These are phyloP conservation scores for Acanthosepion lycidas DNA, from an alignment of 2,888 invertebrate species.

Conservation along the genomic window DNA sequence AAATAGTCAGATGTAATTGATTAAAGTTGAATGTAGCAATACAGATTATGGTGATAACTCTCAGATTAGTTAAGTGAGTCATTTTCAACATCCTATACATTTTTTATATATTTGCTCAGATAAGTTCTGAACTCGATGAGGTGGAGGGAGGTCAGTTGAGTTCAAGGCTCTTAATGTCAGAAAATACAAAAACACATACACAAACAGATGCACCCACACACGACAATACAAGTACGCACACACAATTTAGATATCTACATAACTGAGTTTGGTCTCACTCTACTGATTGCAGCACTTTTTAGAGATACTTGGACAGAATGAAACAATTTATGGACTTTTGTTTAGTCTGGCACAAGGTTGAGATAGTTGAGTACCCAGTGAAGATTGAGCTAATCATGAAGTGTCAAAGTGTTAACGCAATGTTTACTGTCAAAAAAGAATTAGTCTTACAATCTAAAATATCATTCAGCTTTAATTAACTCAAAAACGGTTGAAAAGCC, in stretches of 20 bases:
- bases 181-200: not conserved
- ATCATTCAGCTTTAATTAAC: too few species aligned
- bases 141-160: not conserved
- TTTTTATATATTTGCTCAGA: not conserved
- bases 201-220: not conserved
- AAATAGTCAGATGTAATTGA: not conserved
- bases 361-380: too few species aligned
- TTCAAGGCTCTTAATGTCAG: not conserved
- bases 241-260: not conserved
- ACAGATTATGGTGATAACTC: not conserved
- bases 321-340: too few species aligned
- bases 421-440: too few species aligned
- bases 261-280: too few species aligned
- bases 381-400: too few species aligned
- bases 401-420: too few species aligned
- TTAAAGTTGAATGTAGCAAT: not conserved
- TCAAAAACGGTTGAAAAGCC: too few species aligned
- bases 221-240: not conserved
- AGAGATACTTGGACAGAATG: too few species aligned
- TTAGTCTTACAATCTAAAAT: too few species aligned
- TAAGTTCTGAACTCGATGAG: not conserved
- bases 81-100: not conserved
- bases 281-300: too few species aligned
- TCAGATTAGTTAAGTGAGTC: not conserved
- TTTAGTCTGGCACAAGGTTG: too few species aligned